Conservation (phyloP, 1,140 invertebrate species). For the Drosophila oshimai region DNA sequence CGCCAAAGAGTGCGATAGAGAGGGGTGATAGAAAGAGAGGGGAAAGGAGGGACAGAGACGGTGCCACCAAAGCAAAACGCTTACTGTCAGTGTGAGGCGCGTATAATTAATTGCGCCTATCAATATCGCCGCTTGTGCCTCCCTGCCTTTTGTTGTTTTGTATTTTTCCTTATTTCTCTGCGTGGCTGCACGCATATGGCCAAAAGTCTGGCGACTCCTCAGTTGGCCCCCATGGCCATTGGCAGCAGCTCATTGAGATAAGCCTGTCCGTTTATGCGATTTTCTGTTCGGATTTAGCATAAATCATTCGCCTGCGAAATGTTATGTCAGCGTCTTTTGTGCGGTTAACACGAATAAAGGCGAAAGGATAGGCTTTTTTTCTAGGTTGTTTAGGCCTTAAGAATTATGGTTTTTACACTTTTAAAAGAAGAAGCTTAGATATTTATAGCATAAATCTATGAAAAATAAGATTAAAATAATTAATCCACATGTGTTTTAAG, state of each 20-base stretch:
- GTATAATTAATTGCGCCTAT: conserved; percentile 80
- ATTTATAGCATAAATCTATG: neutral
- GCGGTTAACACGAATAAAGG: conserved; percentile 5
- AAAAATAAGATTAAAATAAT: too few relatives aligned
- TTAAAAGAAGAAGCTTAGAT: neutral
- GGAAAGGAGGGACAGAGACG: neutral
- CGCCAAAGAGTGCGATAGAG: neutral
- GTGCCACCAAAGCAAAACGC: conserved; percentile 69
- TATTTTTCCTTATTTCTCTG: conserved; percentile 1
- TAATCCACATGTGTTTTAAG: neutral
- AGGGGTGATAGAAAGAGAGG: neutral
- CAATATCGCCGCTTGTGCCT: conserved; percentile 60
- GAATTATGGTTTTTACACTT: neutral
- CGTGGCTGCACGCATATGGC: conserved; percentile 56
- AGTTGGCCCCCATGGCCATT: conserved; percentile 36
- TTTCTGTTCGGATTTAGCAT: conserved; percentile 62
- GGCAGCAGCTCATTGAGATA: conserved; percentile 71
- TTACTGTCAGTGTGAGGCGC: conserved; percentile 75
- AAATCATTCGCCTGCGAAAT: conserved; percentile 71
- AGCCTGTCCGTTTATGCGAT: conserved; percentile 71
- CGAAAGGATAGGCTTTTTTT: conserved; percentile 12
- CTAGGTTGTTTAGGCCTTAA: neutral
- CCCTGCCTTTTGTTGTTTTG: conserved; percentile 15
- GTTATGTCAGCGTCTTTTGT: conserved; percentile 65
- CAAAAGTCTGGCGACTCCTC: conserved; percentile 50